Conservation (phyloP, 2,888 invertebrate species). For the Scaptomyza tumidula region DNA sequence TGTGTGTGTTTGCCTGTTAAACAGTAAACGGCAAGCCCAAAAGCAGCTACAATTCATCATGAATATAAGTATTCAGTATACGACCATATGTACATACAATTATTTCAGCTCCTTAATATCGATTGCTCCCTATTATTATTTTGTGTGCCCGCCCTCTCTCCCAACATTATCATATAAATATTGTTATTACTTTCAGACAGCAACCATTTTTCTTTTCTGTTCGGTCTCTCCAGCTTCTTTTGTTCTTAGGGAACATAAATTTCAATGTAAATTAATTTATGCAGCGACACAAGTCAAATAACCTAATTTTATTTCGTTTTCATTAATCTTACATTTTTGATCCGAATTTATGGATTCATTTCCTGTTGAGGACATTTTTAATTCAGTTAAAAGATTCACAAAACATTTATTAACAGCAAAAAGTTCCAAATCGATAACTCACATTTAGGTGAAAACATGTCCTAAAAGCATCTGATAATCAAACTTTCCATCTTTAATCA, state of each 20-base stretch:
- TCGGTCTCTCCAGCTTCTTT: not conserved
- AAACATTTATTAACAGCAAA: not conserved
- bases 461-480: not conserved
- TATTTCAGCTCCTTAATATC: constrained; percentile 47
- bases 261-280: constrained; percentile 70
- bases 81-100: constrained; percentile 66
- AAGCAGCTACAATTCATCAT: constrained; percentile 62
- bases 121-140: constrained; percentile 21
- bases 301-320: constrained; percentile 5
- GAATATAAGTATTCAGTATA: constrained; percentile 53
- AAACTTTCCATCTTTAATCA: too few species aligned
- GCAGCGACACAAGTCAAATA: constrained; percentile 51
- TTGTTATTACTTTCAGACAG: constrained; percentile 5
- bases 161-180: constrained; percentile 1
- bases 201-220: constrained; percentile 15
- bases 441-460: too few species aligned
- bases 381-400: not conserved
- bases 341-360: constrained; percentile 24
- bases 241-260: constrained; percentile 53
- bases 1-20: constrained; percentile 15
- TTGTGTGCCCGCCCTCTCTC: not conserved
- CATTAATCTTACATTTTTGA: constrained; percentile 16
- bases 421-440: too few species aligned
- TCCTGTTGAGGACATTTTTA: not conserved
- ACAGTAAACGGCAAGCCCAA: constrained; percentile 14